These are phyloP conservation scores for Mungos mungo DNA, from an alignment of 2,113 vertebrate genomes.

Conservation along the genomic window DNA sequence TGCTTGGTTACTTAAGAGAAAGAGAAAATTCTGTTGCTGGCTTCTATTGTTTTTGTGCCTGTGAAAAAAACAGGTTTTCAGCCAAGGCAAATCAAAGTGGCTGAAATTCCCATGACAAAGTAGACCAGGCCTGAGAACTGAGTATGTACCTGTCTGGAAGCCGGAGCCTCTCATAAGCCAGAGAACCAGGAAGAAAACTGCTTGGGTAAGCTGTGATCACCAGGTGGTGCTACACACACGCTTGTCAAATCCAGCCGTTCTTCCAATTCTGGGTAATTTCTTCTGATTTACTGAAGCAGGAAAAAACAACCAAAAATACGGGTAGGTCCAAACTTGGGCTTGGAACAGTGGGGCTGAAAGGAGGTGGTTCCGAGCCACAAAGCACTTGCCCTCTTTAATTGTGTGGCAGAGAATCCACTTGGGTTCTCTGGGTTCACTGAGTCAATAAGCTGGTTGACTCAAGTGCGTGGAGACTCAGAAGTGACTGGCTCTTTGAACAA, in stretches of 20 bases:
- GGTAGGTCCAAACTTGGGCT: background rate
- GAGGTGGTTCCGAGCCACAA: background rate
- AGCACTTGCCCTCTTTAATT: background rate
- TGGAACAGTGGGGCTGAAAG: background rate
- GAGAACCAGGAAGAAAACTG: background rate
- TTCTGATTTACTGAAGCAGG: background rate
- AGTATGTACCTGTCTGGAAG: background rate
- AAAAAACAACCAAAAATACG: background rate
- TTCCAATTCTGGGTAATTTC: background rate
- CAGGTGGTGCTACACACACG: constrained; percentile 63
- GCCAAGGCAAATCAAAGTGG: background rate
- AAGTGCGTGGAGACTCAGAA: background rate
- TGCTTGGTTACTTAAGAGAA: constrained; percentile 15
- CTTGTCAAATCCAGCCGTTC: background rate
- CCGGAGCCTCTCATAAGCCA: background rate
- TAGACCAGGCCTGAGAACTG: background rate
- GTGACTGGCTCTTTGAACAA: background rate
- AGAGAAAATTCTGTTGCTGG: background rate
- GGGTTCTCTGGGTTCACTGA: background rate
- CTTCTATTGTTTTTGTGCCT: background rate
- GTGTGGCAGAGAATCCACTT: background rate
- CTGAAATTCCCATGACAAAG: background rate
- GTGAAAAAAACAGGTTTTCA: background rate
- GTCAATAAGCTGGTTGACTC: background rate
- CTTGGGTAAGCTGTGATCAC: constrained; percentile 5